Conservation (phyloP, 2,888 invertebrate genomes). For the Yponomeuta evonymella region DNA sequence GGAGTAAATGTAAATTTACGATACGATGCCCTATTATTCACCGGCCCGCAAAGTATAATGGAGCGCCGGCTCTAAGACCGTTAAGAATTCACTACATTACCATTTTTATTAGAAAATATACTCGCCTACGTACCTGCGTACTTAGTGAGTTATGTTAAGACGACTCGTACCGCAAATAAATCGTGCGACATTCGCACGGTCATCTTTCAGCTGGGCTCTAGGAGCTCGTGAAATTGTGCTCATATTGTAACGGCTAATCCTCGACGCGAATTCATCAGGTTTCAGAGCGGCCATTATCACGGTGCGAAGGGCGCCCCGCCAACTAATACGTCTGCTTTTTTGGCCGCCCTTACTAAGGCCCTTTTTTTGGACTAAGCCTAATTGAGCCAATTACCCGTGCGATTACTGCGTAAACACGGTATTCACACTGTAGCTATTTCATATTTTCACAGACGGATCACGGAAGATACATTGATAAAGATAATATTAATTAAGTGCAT, state of each 20-base stretch:
- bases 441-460: no score
- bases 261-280: conserved; percentile 63
- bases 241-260: conserved; percentile 73
- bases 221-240: conserved; percentile 66
- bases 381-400: conserved; percentile 5
- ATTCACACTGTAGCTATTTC: no score
- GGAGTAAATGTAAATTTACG: not conserved
- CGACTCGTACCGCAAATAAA: conserved; percentile 46
- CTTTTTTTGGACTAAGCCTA: not conserved
- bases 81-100: conserved; percentile 54
- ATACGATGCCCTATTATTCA: conserved; percentile 8
- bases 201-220: conserved; percentile 59
- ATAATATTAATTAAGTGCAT: no score
- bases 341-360: not conserved
- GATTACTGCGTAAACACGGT: no score
- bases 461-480: no score
- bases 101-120: conserved; percentile 68
- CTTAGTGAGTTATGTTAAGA: conserved; percentile 26
- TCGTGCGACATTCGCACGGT: conserved; percentile 48
- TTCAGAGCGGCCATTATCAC: conserved; percentile 56
- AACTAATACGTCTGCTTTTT: not conserved
- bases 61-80: not conserved
- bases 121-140: conserved; percentile 26
- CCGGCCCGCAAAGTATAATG: not conserved
- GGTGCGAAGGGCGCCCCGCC: conserved; percentile 34